Conservation (phyloP, 1,140 invertebrate genomes). For the Oryzaephilus surinamensis region DNA sequence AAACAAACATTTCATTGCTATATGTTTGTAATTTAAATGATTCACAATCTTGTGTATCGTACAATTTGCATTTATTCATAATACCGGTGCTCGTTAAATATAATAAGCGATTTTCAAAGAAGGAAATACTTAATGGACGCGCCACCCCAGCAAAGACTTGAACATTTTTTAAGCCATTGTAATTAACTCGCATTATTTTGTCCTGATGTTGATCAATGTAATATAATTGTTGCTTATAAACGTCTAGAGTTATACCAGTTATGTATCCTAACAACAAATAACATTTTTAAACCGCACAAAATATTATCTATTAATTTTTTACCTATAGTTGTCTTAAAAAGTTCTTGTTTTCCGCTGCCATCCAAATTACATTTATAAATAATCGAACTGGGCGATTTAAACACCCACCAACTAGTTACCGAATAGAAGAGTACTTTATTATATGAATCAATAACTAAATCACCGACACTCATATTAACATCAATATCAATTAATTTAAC, state of each 20-base stretch:
- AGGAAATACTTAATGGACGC: conserved; percentile 38
- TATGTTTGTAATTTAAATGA: conserved; percentile 22
- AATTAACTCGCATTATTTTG: conserved; percentile 50
- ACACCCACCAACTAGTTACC: conserved; percentile 32
- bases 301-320: neutral
- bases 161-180: conserved; percentile 48
- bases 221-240: conserved; percentile 53
- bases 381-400: conserved; percentile 35
- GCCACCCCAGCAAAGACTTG: conserved; percentile 37
- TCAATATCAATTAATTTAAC: conserved; percentile 53
- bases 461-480: conserved; percentile 41
- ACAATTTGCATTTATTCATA: conserved; percentile 44
- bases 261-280: conserved; percentile 46
- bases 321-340: conserved; percentile 28
- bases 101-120: conserved; percentile 52
- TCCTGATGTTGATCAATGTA: conserved; percentile 52
- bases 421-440: conserved; percentile 48
- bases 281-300: conserved; percentile 33
- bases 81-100: conserved; percentile 40
- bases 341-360: conserved; percentile 41
- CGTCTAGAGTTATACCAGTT: conserved; percentile 55
- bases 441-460: conserved; percentile 42
- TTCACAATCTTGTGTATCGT: conserved; percentile 13
- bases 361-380: conserved; percentile 55
- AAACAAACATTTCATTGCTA: conserved; percentile 41